Conservation (phyloP, 37 sponge, comb jelly and placozoan species). For the Amphimedon queenslandica region DNA sequence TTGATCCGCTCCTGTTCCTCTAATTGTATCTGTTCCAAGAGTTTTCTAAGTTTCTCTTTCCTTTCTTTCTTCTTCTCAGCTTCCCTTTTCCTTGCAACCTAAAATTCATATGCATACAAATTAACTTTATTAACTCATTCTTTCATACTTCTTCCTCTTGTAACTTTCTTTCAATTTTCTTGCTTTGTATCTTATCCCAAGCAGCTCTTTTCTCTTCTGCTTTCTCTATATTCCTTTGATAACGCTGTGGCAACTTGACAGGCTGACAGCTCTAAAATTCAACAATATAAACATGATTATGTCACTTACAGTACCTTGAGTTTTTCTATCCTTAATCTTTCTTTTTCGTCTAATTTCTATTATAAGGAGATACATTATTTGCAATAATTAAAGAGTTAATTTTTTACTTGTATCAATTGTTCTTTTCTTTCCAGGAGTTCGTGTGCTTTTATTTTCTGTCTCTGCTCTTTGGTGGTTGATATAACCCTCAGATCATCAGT, state of each 20-base stretch:
- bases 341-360: slow-evolving; percentile 9
- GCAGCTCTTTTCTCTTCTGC: slow-evolving; percentile 12
- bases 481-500: slow-evolving; percentile 81
- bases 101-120: not conserved
- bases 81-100: slow-evolving; percentile 7
- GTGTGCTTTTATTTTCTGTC: slow-evolving; percentile 85
- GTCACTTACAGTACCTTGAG: slow-evolving; percentile 11
- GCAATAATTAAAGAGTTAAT: not conserved
- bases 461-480: slow-evolving; percentile 67
- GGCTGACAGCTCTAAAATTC: not conserved
- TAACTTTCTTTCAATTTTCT: slow-evolving; percentile 34
- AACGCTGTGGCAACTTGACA: slow-evolving; percentile 13
- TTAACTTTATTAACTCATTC: not conserved
- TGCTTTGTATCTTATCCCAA: slow-evolving; percentile 1
- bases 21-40: slow-evolving; percentile 41
- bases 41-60: slow-evolving; percentile 24
- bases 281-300: slow-evolving; percentile 4
- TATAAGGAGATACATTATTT: not conserved
- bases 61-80: slow-evolving; percentile 16
- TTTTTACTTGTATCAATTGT: slow-evolving; percentile 40
- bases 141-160: slow-evolving; percentile 19
- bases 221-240: slow-evolving; percentile 14
- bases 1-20: slow-evolving; percentile 50
- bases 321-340: not conserved
- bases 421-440: slow-evolving; percentile 89